These are phyloP conservation scores for Papilio xuthus DNA, from an alignment of 1,140 invertebrate genomes.

Conservation along the genomic window DNA sequence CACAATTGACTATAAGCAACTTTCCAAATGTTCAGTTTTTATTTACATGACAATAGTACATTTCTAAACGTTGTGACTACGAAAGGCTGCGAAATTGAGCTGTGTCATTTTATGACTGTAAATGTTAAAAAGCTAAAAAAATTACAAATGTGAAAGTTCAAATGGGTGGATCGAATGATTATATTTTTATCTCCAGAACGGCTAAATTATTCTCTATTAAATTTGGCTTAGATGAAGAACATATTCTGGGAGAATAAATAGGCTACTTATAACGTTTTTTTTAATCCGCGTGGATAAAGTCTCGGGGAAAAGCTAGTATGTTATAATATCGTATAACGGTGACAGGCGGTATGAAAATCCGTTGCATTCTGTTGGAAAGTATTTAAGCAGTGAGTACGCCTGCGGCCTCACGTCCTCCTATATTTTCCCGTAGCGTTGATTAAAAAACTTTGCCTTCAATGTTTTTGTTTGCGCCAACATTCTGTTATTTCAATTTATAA, in stretches of 20 bases:
- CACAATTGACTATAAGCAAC: too few relatives aligned
- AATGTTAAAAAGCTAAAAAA: too few relatives aligned
- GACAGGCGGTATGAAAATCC: conserved; percentile 40
- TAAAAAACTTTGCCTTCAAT: conserved; percentile 56
- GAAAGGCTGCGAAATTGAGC: neutral
- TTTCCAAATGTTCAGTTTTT: too few relatives aligned
- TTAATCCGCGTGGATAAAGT: too few relatives aligned
- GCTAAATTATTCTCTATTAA: too few relatives aligned
- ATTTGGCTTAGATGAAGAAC: too few relatives aligned
- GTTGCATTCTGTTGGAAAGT: conserved; percentile 37
- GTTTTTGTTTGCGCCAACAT: conserved; percentile 42
- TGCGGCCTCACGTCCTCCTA: conserved; percentile 46
- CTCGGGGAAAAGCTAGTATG: neutral
- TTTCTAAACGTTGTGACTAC: neutral
- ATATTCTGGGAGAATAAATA: too few relatives aligned
- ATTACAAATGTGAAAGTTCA: too few relatives aligned
- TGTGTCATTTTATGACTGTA: neutral
- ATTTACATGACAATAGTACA: neutral
- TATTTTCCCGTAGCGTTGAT: conserved; percentile 61
- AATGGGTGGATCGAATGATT: too few relatives aligned
- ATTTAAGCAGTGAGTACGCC: conserved; percentile 38
- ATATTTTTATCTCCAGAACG: too few relatives aligned
- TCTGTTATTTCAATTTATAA: conserved; percentile 33
- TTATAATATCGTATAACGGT: conserved; percentile 28
- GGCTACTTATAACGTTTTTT: too few relatives aligned